Evolutionary conservation across 2,888 invertebrate species (phyloP).

Genomic region (Philopedon plagiatum): DNA sequence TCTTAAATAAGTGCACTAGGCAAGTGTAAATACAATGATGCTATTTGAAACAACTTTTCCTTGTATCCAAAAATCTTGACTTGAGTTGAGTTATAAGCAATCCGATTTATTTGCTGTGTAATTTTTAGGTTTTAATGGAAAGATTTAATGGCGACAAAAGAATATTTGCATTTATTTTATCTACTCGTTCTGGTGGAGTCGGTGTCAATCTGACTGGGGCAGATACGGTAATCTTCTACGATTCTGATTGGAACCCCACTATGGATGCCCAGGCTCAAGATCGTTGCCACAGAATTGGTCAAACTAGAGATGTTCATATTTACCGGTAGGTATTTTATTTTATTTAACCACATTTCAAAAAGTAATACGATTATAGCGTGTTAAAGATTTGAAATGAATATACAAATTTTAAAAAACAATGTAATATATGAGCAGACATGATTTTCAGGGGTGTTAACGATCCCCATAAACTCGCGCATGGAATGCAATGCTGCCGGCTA

Average conservation of each 20-base stretch:
- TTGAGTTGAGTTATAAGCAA: too few species aligned
- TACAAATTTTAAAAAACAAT: too few species aligned
- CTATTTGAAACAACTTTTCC: too few species aligned
- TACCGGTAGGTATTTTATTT: slow-evolving; percentile 74
- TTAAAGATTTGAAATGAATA: too few species aligned
- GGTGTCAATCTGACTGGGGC: slow-evolving; percentile 99
- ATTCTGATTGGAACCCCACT: slow-evolving; percentile 99
- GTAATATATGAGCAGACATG: too few species aligned
- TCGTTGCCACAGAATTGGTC: slow-evolving; percentile 98
- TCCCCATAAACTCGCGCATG: too few species aligned
- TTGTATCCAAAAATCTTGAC: too few species aligned
- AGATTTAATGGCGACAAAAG: slow-evolving; percentile 95
- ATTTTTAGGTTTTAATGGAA: slow-evolving; percentile 86
- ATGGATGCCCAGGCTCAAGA: slow-evolving; percentile 99
- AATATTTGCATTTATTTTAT: slow-evolving; percentile 97
- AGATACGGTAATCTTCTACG: slow-evolving; percentile 99
- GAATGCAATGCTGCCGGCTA: too few species aligned
- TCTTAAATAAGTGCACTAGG: too few species aligned
- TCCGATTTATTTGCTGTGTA: background rate
- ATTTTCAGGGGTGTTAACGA: too few species aligned
- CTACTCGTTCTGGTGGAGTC: slow-evolving; percentile 97
- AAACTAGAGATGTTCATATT: slow-evolving; percentile 98
- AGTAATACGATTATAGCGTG: too few species aligned
- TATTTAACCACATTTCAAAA: slow-evolving; percentile 19
- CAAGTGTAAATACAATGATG: too few species aligned